A percentile compares a stretch with the other conserved stretches of the same genome.
These are phyloP conservation scores for Lerista edwardsae DNA, from an alignment of 2,797 vertebrate species.

Conservation along the genomic window DNA sequence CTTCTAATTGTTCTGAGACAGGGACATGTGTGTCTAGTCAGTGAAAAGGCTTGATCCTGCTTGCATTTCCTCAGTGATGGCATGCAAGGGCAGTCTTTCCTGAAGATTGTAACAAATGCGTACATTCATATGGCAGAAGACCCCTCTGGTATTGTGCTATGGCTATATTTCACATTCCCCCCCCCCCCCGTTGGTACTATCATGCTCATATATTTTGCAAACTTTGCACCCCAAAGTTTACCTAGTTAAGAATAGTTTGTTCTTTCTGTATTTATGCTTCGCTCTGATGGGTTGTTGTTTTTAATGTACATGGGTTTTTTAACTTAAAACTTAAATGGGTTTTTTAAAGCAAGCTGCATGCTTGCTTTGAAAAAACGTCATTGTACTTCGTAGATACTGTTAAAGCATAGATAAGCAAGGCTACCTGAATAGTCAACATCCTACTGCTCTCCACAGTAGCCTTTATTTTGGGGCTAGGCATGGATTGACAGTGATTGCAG, in stretches of 20 bases:
- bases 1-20: too few species aligned
- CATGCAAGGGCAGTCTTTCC: too few species aligned
- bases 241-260: constrained; percentile 4
- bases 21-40: too few species aligned
- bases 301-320: too few species aligned
- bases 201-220: constrained; percentile 5
- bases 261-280: constrained; percentile 32
- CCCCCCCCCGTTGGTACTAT: not conserved
- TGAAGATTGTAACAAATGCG: too few species aligned
- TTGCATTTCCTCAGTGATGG: too few species aligned
- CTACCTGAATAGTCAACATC: not conserved
- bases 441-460: not conserved
- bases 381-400: not conserved
- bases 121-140: not conserved
- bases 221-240: constrained; percentile 13
- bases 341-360: not conserved
- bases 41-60: too few species aligned
- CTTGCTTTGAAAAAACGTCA: not conserved
- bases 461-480: not conserved
- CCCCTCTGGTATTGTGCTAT: not conserved
- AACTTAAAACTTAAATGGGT: too few species aligned
- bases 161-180: not conserved
- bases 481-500: not conserved
- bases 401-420: not conserved
- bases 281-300: constrained; percentile 23